phyloP scores from a whole-genome alignment of 2,888 invertebrate species.

The Pediacus dermestoides region DNA sequence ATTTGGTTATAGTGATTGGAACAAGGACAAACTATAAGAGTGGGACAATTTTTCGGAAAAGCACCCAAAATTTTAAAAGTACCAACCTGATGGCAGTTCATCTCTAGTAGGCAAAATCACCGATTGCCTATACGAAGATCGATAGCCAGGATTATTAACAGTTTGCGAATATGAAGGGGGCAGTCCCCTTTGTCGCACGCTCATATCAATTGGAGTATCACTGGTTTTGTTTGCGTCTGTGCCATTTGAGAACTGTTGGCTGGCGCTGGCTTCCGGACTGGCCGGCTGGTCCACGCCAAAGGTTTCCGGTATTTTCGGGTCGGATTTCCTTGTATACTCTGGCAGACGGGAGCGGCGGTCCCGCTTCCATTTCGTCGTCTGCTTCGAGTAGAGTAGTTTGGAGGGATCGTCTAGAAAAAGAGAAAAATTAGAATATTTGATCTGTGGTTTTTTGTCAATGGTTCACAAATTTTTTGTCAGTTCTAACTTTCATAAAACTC shows the following conservation, averaged over 20 bases:
- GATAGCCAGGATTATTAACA: conserved; percentile 47
- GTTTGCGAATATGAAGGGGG: conserved; percentile 60
- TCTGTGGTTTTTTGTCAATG: background rate
- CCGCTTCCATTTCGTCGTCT: conserved; percentile 70
- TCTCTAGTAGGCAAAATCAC: conserved; percentile 49
- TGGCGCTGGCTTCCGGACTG: conserved; percentile 22
- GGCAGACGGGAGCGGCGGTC: conserved; percentile 58
- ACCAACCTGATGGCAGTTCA: conserved; percentile 45
- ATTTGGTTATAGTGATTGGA: background rate
- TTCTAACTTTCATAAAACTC: too few species aligned
- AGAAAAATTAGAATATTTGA: conserved; percentile 7
- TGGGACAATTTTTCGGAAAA: too few species aligned
- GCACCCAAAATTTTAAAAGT: background rate
- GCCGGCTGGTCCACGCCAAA: conserved; percentile 33
- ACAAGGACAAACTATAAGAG: too few species aligned
- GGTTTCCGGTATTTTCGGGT: conserved; percentile 45
- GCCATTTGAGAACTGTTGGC: conserved; percentile 15
- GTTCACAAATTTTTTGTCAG: too few species aligned
- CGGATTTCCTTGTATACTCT: conserved; percentile 48
- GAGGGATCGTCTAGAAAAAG: conserved; percentile 35
- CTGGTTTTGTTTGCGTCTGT: too few species aligned
- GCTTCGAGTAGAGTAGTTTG: conserved; percentile 49
- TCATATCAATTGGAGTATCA: conserved; percentile 60
- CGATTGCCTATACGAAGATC: conserved; percentile 54
- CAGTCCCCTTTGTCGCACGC: conserved; percentile 56